Conservation (phyloP, 2,888 invertebrate genomes). For the Drosophila kanekoi region DNA sequence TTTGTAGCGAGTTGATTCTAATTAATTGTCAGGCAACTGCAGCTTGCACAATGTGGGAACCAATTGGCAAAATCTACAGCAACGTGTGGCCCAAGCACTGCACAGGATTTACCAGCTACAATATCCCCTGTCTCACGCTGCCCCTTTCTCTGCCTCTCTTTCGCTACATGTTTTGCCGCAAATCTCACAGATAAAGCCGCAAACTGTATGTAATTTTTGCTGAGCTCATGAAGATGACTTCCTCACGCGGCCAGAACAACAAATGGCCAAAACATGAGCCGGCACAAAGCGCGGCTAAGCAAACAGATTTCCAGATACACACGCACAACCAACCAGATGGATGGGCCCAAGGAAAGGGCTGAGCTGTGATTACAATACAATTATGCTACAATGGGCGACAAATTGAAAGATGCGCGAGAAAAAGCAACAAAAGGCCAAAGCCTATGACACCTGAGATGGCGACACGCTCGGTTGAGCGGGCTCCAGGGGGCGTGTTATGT, state of each 20-base stretch:
- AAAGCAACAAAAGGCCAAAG: conserved; percentile 40
- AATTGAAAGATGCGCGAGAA: conserved; percentile 66
- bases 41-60: conserved; percentile 54
- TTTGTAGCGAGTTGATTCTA: conserved; percentile 9
- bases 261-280: conserved; percentile 49
- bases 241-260: conserved; percentile 22
- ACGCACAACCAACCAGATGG: conserved; percentile 35
- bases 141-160: neutral
- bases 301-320: conserved; percentile 51
- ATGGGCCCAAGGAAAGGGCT: conserved; percentile 44
- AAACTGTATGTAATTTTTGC: conserved; percentile 53
- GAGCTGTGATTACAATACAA: conserved; percentile 63
- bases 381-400: conserved; percentile 72
- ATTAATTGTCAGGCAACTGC: conserved; percentile 27
- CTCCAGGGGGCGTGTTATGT: conserved; percentile 32
- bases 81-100: conserved; percentile 59
- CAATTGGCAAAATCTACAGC: conserved; percentile 8
- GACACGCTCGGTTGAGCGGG: conserved; percentile 58
- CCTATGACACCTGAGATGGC: conserved; percentile 64
- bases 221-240: conserved; percentile 63
- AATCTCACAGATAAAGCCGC: conserved; percentile 62
- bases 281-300: conserved; percentile 47
- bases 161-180: conserved; percentile 54
- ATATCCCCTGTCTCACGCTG: no score
- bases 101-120: conserved; percentile 50